A percentile compares a stretch with the other conserved stretches of the same genome.
phyloP scores from a whole-genome alignment of 1,140 invertebrate genomes.

The Tetraneura akinire region DNA sequence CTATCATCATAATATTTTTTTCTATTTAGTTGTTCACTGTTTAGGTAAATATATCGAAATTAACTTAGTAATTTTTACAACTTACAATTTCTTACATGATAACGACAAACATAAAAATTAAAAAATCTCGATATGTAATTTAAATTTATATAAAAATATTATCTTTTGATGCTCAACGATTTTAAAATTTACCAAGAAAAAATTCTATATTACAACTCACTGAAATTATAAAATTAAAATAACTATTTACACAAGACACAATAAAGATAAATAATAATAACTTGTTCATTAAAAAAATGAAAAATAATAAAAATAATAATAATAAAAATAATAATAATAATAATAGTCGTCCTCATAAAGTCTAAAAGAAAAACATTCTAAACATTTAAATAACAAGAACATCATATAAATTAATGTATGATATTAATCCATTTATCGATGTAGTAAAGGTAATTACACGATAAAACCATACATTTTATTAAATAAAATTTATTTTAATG shows the following conservation, averaged over 20 bases:
- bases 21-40: not conserved
- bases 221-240: conserved; percentile 34
- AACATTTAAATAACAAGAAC: conserved; percentile 52
- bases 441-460: conserved; percentile 49
- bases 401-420: conserved; percentile 47
- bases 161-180: conserved; percentile 38
- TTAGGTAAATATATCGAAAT: not conserved
- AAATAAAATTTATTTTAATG: conserved; percentile 47
- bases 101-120: not conserved
- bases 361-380: conserved; percentile 52
- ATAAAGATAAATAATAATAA: conserved; percentile 28
- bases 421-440: conserved; percentile 43
- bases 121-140: not conserved
- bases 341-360: conserved; percentile 43
- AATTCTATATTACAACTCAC: conserved; percentile 33
- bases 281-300: conserved; percentile 10
- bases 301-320: conserved; percentile 12
- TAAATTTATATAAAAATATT: conserved; percentile 19
- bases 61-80: not conserved
- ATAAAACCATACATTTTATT: conserved; percentile 36
- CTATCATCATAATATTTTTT: not conserved
- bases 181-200: conserved; percentile 46
- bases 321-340: conserved; percentile 45
- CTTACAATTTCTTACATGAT: not conserved
- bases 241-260: conserved; percentile 37